Base-by-base conservation (phyloP, 2,113 vertebrate species). In the Neoarius graeffei region DNA sequence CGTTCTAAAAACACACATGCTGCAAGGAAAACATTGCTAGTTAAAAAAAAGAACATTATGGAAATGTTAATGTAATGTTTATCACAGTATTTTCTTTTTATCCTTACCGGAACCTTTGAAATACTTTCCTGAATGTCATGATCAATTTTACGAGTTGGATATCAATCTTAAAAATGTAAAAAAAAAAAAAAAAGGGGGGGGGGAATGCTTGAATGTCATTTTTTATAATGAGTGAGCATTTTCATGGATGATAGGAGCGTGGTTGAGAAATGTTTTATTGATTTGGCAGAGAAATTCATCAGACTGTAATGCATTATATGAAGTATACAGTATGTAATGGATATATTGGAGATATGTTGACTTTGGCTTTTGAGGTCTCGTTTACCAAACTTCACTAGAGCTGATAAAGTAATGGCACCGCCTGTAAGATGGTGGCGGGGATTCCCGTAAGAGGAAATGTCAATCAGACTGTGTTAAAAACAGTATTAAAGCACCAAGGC, bases 381-480 rank as follows among this genome's bases (percentile, higher is more conserved):
- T 62, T 50, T 23, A 50, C 52, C 52, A 80, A 27, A 56, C 52
- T 80, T 48, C 20, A 66, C 19, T 64, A 1, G 10, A 48, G 81
- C 81, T 83, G 81, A 83, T 83, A 66, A 64, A 83, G n/a, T 62
- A 83, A 25, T 83, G 35, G 81, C 80, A 82, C 56, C 17, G 56
- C 56, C 14, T 15, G 35, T 83, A n/a, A 64, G 81, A 83, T 60
- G 60, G 81, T 62, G 81, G 59, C 1, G 81, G 81, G 81, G 81
- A 83, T 83, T 83, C 59, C 81, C 81, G 30, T 83, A 48, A 83
- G 81, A 83, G 59, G 81, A 64, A 83, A 83, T 60, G 59, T 80
- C 57, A 83, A 50, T 48, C 60, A 83, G 59, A 25, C 4, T 14
- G 35, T 23, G 59, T 64, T 83, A 64, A 64, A 83, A 83, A 64